Base-by-base conservation (phyloP, 2,113 vertebrate genomes). In the Mustela nigripes region DNA sequence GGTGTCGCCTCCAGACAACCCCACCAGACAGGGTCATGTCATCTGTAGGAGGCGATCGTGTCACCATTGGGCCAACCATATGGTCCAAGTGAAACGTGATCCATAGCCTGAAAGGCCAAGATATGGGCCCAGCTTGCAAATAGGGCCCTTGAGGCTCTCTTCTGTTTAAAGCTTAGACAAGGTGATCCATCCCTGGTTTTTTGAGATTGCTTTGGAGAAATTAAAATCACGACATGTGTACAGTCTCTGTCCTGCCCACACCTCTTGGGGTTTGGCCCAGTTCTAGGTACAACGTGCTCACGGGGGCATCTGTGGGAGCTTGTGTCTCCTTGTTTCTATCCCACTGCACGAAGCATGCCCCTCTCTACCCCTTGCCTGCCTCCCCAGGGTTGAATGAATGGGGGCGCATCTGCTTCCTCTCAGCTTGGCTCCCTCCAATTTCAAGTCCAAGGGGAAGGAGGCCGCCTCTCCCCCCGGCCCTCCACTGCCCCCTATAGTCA, bases 31-130 rank as follows among this genome's bases (percentile, higher is more conserved):
- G 0, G 5, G 79, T 5, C 83, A 26, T 11, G 21, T 73, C 28
- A 28, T 2, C 21, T 11, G 19, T 4, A n/a, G 16, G 8, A 78
- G 71, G 62, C 6, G 10, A 15, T 3, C 4, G 1, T 5, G 63
- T 85, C n/a, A 31, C 33, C n/a, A 2, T n/a, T 5, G 36, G 0
- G 22, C 84, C 56, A 21, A 19, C 1, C 1, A 7, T 5, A 4
- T 3, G 12, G 71, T 11, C 58, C 33, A 24, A 7, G 50, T 28
- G 1, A 39, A 31, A 4, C 62, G 0, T 4, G 2, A 1, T 3
- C 31, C n/a, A 2, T 0, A 1, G 65, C 26, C 1, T 0, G 18
- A 33, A 21, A 24, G 10, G 12, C 42, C 11, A 0, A 16, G 3
- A 1, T 4, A 8, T 1, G 11, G 0, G 5, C 33, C 62, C 36